Evolutionary conservation across 2,888 invertebrate species (phyloP), one percentile per base, ranked within the genome.

Genomic region (Teleogryllus oceanicus): DNA sequence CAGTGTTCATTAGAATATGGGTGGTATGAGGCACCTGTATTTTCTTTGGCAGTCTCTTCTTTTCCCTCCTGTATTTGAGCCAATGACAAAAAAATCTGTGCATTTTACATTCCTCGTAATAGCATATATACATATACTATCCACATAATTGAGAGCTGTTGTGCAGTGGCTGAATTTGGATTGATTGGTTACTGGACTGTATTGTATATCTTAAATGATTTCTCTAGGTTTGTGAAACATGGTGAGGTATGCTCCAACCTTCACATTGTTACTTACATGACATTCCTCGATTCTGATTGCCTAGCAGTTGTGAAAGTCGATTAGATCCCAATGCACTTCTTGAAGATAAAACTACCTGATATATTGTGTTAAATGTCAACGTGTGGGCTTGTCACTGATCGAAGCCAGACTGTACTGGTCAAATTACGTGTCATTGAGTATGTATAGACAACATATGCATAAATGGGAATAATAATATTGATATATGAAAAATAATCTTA

Each of bases 401-500:
- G 13, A 62, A 77, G 49, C 37, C 37, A 77, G 77, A 77, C n/a
- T 21, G 20, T 77, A 77, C 49, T 77, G 18, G 37, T 77, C 50
- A 77, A 77, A 77, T 50, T n/a, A 49, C 75, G 76, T 79, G 79
- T 79, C 79, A 79, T 79, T 51, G 78, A 78, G 78, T 50, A n/a
- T 78, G 78, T 24, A 24, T 49, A 77, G 49, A 20, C 49, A 21
- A 77, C 77, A 77, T 77, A 50, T 77, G 77, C 78, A 62, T 62
- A 62, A 62, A 62, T 62, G 62, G 62, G 62, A 62, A 62, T 62
- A 62, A 76, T 78, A 79, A 76, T 78, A 79, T 78, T 80, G 77
- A 77, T 82, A 82, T 75, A 81, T 74, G 80, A 78, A 51, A 81
- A 78, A 81, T 78, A 74, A 79, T 77, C 75, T 78, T 77, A 37